Evolutionary conservation across 2,888 invertebrate genomes (phyloP).

Genomic region (Yponomeuta malinellus): DNA sequence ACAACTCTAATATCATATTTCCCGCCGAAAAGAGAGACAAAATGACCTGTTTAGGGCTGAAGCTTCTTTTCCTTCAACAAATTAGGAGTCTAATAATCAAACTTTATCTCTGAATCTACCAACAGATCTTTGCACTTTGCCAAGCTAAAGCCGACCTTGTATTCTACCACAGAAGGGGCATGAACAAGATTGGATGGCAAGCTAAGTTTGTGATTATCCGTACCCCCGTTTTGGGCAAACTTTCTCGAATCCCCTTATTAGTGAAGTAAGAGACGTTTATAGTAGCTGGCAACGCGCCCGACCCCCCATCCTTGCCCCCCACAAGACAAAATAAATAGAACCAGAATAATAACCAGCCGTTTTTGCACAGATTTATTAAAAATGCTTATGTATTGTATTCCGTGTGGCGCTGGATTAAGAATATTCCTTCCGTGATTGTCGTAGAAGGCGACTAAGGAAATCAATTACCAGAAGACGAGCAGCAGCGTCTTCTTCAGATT

Average conservation of each 20-base stretch:
- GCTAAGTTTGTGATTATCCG: background rate
- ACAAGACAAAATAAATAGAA: background rate
- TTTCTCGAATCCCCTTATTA: background rate
- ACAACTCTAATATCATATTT: background rate
- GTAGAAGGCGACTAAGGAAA: too few relatives aligned
- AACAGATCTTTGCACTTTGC: background rate
- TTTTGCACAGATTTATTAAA: too few relatives aligned
- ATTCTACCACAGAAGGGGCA: background rate
- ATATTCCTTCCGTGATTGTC: too few relatives aligned
- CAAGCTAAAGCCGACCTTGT: background rate
- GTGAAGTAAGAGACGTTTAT: conserved; percentile 5
- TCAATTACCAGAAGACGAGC: too few relatives aligned
- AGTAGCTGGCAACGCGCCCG: conserved; percentile 1
- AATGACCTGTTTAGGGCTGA: conserved; percentile 2
- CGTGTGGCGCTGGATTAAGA: too few relatives aligned
- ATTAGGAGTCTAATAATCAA: conserved; percentile 6
- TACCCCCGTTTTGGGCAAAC: conserved; percentile 3
- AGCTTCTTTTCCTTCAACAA: background rate
- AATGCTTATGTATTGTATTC: too few relatives aligned
- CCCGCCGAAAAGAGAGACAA: background rate
- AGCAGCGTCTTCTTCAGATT: too few relatives aligned
- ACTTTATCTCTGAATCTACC: background rate
- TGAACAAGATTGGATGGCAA: background rate
- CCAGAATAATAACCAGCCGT: background rate
- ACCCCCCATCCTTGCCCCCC: background rate